Evolutionary conservation across 2,888 invertebrate species (phyloP).

Genomic region (Opisthograptis luteolata): DNA sequence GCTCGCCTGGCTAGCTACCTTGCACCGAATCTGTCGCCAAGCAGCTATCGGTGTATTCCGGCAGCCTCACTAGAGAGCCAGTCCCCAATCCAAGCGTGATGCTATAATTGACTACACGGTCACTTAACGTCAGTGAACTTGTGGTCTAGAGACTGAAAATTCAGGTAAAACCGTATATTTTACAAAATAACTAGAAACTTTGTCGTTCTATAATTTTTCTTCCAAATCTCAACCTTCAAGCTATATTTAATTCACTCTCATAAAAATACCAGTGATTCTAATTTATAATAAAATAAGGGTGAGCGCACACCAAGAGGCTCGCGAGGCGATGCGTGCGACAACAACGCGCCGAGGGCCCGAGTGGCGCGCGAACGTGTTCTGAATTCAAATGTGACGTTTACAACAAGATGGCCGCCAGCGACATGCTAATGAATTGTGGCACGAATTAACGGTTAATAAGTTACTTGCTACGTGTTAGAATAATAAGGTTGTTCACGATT

Average conservation of each 20-base stretch:
- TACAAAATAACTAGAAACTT: too few species aligned
- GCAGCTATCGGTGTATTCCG: too few species aligned
- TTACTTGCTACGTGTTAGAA: conserved; percentile 27
- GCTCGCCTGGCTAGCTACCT: too few species aligned
- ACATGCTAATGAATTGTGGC: conserved; percentile 59
- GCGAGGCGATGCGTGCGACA: conserved; percentile 36
- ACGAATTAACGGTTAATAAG: conserved; percentile 51
- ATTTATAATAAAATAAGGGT: conserved; percentile 28
- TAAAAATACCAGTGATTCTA: conserved; percentile 9
- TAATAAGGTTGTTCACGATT: not conserved
- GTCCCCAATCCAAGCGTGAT: too few species aligned
- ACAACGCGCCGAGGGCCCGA: conserved; percentile 35
- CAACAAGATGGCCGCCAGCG: conserved; percentile 52
- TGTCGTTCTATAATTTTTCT: too few species aligned
- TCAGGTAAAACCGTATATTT: too few species aligned
- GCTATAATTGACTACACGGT: too few species aligned
- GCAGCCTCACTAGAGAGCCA: too few species aligned
- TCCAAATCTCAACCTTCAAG: not conserved
- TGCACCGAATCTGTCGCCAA: too few species aligned
- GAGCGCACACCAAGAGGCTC: conserved; percentile 24
- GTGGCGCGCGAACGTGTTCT: conserved; percentile 59
- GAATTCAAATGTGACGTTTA: conserved; percentile 67
- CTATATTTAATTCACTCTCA: not conserved
- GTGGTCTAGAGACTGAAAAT: too few species aligned
- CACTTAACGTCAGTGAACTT: too few species aligned